Conservation (phyloP, 1,140 invertebrate species). For the Anoplophora glabripennis region DNA sequence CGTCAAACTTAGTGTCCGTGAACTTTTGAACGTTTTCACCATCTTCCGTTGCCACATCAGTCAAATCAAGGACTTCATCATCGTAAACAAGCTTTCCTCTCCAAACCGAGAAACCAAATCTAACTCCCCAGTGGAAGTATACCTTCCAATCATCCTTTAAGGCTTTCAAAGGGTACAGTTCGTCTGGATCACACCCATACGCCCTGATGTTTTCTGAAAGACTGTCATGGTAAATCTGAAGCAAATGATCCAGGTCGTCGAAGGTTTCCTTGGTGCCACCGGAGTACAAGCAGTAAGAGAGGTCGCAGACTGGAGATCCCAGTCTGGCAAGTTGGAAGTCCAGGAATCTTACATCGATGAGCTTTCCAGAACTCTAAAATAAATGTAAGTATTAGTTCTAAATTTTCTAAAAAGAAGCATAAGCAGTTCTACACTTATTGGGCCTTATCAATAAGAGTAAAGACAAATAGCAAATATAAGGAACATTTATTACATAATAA, state of each 20-base stretch:
- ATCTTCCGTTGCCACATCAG: no score
- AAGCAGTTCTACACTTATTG: no score
- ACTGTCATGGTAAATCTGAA: conserved; percentile 56
- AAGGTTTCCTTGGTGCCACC: conserved; percentile 54
- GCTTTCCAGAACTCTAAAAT: no score
- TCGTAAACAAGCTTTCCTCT: conserved; percentile 9
- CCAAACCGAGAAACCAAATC: conserved; percentile 15
- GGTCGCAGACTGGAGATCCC: conserved; percentile 57
- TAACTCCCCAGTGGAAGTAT: conserved; percentile 42
- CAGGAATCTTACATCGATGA: conserved; percentile 36
- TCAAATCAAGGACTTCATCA: background rate
- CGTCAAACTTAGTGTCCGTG: no score
- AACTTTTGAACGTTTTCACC: no score
- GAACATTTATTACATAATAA: no score
- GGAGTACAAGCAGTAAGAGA: conserved; percentile 58
- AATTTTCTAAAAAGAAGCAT: no score
- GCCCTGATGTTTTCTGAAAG: conserved; percentile 45
- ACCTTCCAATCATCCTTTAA: conserved; percentile 46
- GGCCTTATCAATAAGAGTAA: no score
- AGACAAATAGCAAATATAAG: no score
- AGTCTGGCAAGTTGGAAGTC: conserved; percentile 58
- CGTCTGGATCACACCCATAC: conserved; percentile 48
- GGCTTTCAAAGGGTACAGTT: conserved; percentile 49
- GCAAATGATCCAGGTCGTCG: conserved; percentile 48
- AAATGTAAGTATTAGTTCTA: no score